phyloP scores from a whole-genome alignment of 2,113 vertebrate species.

The Microtus oregoni region DNA sequence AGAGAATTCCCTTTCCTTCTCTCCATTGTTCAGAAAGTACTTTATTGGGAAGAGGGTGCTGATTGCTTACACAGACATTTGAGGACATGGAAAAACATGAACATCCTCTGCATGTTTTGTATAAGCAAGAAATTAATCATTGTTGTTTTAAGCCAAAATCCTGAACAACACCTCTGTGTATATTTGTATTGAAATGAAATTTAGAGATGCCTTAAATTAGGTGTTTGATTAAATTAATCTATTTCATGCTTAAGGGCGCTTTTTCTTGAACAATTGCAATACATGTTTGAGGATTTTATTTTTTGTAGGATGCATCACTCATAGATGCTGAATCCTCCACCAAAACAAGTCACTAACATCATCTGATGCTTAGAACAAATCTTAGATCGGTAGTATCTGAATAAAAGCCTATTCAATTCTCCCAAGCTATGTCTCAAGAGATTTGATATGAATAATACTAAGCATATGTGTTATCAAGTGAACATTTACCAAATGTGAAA shows the following conservation, averaged over 20 bases:
- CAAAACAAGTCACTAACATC: not conserved
- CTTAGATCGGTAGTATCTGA: not conserved
- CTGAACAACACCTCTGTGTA: not conserved
- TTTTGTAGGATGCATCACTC: not conserved
- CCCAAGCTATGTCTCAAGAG: not conserved
- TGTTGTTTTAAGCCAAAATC: not conserved
- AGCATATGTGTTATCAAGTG: not conserved
- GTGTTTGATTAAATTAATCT: not conserved
- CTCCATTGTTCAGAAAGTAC: not conserved
- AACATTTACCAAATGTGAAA: constrained; percentile 30
- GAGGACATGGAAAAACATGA: not conserved
- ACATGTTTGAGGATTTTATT: not conserved
- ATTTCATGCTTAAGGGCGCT: not conserved
- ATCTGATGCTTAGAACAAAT: not conserved
- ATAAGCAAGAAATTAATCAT: not conserved
- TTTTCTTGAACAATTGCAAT: not conserved
- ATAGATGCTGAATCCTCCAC: not conserved
- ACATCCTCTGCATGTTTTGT: not conserved
- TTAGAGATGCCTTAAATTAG: not conserved
- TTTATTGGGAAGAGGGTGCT: not conserved
- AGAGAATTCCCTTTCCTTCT: not conserved
- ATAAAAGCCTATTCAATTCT: not conserved
- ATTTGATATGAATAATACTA: constrained; percentile 2
- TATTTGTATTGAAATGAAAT: not conserved
- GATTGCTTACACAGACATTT: not conserved